Conservation (phyloP, 2,797 vertebrate species). For the Neosilurus hyrtlii region DNA sequence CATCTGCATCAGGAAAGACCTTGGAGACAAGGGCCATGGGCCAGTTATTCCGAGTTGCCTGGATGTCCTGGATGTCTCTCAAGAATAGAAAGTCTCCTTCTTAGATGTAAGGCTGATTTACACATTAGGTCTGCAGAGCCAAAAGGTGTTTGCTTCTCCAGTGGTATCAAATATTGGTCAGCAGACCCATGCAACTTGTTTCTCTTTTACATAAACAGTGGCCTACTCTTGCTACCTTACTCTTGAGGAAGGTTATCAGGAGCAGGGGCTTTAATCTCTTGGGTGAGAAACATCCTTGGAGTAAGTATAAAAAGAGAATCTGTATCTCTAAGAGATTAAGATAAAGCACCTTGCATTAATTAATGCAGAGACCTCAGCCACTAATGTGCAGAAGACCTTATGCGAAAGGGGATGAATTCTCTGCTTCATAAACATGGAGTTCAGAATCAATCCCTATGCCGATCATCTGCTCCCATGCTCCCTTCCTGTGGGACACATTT, state of each 20-base stretch:
- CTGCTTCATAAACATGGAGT: background rate
- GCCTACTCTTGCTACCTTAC: background rate
- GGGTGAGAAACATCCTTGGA: background rate
- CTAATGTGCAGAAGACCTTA: background rate
- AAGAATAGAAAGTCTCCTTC: background rate
- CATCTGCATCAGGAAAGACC: background rate
- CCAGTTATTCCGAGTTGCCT: background rate
- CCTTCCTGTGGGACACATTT: background rate
- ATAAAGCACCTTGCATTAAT: background rate
- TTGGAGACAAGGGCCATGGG: background rate
- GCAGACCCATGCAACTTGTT: background rate
- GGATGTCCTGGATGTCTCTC: background rate
- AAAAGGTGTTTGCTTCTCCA: background rate
- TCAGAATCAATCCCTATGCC: too few species aligned
- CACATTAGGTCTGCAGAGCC: background rate
- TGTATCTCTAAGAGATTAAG: background rate
- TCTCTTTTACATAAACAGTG: background rate
- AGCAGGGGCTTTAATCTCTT: background rate
- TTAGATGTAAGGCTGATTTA: background rate
- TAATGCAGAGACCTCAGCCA: background rate
- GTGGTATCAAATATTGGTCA: background rate
- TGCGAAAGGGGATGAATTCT: background rate
- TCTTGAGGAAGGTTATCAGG: background rate
- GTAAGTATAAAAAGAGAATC: background rate
- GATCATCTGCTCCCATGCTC: too few species aligned